Base-by-base conservation (phyloP, 1,140 invertebrate genomes). In the Cotesia glomerata region DNA sequence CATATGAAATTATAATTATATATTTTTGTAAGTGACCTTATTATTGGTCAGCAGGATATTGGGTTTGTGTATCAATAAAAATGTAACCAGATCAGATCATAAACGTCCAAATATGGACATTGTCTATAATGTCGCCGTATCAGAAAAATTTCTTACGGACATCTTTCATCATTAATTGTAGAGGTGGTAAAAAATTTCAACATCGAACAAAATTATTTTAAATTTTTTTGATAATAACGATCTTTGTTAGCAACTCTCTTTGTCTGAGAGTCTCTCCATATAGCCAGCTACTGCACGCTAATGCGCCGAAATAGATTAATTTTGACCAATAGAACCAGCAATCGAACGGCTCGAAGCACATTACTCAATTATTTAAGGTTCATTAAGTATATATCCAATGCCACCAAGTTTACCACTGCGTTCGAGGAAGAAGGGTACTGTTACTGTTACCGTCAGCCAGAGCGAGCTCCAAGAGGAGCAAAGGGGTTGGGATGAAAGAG, bases 351-450 rank as follows among this genome's bases (percentile, higher is more conserved):
- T 82, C 82, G 84, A 80, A 86, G 85, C 86, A 86, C 85, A 87
- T 87, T 87, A 87, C 86, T 87, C 86, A 86, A 87, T 87, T 87
- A 87, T 87, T 87, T 87, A 87, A 80, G 85, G 85, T 87, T 87
- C 86, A 87, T 87, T 86, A 87, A 86, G 86, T 86, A 87, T 87
- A 86, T 85, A 87, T 86, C 85, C 85, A 86, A 86, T 86, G 84
- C 84, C 82, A 83, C 78, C 79, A 84, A 82, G 81, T 81, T 81
- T 84, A 83, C 80, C 58, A 73, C 56, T 26, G 66, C 36, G 61
- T 45, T n/a, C 54, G 67, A 36, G 72, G 39, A 62, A 61, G 63
- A 72, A 72, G n/a, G 63, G 64, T 52, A n/a, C 5, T 71, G 65
- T 64, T 61, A 69, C 66, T 26, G 26, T 26, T 26, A 26, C 66